Evolutionary conservation across 2,113 vertebrate genomes (phyloP).

Genomic region (Porphyrio hochstetteri): DNA sequence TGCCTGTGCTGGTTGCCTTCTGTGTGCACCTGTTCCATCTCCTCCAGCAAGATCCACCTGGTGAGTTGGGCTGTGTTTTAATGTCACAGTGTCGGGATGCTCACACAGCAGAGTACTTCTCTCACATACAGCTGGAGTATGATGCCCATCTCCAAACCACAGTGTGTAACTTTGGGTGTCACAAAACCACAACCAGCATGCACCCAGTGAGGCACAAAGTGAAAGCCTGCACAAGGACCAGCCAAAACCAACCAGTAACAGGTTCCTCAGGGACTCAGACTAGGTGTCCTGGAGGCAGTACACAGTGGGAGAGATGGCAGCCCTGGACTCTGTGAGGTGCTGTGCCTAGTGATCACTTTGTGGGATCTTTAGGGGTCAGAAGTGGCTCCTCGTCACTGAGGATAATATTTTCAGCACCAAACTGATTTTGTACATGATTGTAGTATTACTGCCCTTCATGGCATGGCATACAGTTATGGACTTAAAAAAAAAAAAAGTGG

Average conservation of each 20-base stretch:
- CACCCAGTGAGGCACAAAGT: not conserved
- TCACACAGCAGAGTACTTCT: not conserved
- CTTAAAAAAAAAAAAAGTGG: not conserved
- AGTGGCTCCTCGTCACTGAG: not conserved
- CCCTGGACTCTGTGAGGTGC: accelerated
- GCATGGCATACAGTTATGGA: accelerated
- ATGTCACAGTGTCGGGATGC: accelerated
- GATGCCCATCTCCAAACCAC: accelerated
- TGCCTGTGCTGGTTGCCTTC: not conserved
- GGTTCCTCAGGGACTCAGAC: not conserved
- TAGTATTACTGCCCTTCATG: not conserved
- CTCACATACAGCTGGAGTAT: not conserved
- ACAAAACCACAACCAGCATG: not conserved
- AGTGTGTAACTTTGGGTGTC: accelerated
- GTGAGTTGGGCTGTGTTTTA: not conserved
- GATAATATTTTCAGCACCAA: not conserved
- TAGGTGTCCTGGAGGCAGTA: not conserved
- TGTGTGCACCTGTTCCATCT: not conserved
- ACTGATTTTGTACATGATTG: not conserved
- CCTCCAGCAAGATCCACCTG: not conserved
- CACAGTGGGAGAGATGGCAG: accelerated
- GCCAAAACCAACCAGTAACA: not conserved
- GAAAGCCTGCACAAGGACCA: not conserved
- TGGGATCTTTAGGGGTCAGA: not conserved
- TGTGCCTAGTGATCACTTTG: not conserved